These are phyloP conservation scores for Drosophila phalerata DNA, from an alignment of 2,888 invertebrate species.

Conservation along the genomic window DNA sequence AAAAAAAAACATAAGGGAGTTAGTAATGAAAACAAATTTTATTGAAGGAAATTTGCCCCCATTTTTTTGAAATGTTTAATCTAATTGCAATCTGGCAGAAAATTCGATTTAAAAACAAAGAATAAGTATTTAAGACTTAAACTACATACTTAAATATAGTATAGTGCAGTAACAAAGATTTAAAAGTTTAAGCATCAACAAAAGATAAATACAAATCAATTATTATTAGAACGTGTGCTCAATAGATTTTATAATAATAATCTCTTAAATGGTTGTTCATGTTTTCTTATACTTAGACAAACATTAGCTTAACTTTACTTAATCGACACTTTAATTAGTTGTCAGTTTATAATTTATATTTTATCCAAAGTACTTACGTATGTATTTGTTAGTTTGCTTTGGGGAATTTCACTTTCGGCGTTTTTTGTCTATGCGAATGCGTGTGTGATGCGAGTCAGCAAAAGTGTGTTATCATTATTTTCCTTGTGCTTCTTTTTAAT, in stretches of 20 bases:
- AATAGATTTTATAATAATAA: not conserved
- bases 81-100: no score
- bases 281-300: not conserved
- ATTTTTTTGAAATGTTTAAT: no score
- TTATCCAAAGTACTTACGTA: not conserved
- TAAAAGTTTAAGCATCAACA: no score
- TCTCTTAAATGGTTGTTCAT: not conserved
- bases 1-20: no score
- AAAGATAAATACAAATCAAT: no score
- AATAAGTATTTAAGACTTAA: no score
- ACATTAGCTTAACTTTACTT: not conserved
- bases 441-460: slow-evolving; percentile 8
- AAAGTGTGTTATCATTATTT: slow-evolving; percentile 51
- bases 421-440: not conserved
- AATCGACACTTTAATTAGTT: not conserved
- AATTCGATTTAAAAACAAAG: no score
- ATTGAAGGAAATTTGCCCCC: no score
- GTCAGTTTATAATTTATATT: not conserved
- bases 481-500: slow-evolving; percentile 61
- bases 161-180: no score
- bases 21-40: no score
- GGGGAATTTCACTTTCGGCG: slow-evolving; percentile 35
- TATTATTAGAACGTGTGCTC: no score
- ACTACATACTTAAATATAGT: no score
- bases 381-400: slow-evolving; percentile 1